Evolutionary conservation across 2,888 invertebrate species (phyloP).

Genomic region (Sminthurides aquaticus): DNA sequence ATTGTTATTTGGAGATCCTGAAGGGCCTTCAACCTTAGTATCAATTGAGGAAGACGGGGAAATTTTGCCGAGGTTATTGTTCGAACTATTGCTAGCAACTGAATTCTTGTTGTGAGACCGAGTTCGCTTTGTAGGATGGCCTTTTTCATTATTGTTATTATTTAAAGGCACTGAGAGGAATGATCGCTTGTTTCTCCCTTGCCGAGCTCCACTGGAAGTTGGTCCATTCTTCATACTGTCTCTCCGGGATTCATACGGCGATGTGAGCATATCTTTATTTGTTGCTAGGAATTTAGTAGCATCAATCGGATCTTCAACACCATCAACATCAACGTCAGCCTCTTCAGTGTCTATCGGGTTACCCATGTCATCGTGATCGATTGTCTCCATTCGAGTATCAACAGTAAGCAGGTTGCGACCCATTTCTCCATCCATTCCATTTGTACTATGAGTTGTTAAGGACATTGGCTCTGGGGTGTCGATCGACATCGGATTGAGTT

Average conservation of each 20-base stretch:
- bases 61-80: slow-evolving; percentile 13
- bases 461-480: slow-evolving; percentile 28
- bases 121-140: slow-evolving; percentile 33
- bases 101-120: slow-evolving; percentile 36
- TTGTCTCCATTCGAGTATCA: slow-evolving; percentile 25
- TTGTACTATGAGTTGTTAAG: slow-evolving; percentile 24
- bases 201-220: slow-evolving; percentile 14
- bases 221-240: slow-evolving; percentile 15
- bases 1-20: slow-evolving; percentile 20
- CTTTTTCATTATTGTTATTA: slow-evolving; percentile 34
- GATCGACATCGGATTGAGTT: slow-evolving; percentile 20
- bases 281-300: slow-evolving; percentile 16
- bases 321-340: slow-evolving; percentile 27
- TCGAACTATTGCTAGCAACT: slow-evolving; percentile 14
- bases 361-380: slow-evolving; percentile 17
- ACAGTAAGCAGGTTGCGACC: slow-evolving; percentile 15
- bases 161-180: slow-evolving; percentile 21
- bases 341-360: slow-evolving; percentile 20
- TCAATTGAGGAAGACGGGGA: slow-evolving; percentile 7
- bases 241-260: slow-evolving; percentile 6
- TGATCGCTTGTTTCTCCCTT: slow-evolving; percentile 12
- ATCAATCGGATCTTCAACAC: slow-evolving; percentile 23
- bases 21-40: slow-evolving; percentile 12
- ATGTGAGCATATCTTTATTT: slow-evolving; percentile 14
- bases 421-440: slow-evolving; percentile 12